phyloP scores from a whole-genome alignment of 2,113 vertebrate species.

The Terrapene triunguis region DNA sequence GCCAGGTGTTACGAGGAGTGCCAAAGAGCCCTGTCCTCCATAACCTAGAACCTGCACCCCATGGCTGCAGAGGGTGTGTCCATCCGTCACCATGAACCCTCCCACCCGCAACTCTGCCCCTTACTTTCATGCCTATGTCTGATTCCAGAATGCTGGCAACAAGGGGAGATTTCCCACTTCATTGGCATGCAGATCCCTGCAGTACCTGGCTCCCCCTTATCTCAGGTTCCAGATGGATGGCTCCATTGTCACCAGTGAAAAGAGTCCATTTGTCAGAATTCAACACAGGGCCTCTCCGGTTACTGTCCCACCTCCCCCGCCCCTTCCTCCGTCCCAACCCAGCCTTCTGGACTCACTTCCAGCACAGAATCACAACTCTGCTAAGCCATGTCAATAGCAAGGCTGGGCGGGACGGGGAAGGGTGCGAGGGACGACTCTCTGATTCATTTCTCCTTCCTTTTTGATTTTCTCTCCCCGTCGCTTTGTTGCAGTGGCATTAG shows the following conservation, averaged over 20 bases:
- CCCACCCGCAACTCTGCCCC: too few relatives aligned
- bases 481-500: background rate
- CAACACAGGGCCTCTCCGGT: constrained; percentile 4
- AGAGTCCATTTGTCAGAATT: constrained; percentile 67
- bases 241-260: constrained; percentile 49
- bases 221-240: constrained; percentile 63
- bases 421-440: background rate
- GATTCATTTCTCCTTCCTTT: background rate
- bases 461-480: background rate
- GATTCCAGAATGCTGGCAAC: background rate
- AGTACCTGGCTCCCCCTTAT: constrained; percentile 48
- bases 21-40: background rate
- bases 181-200: background rate
- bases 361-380: background rate
- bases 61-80: background rate
- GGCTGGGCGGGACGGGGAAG: fast-evolving
- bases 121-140: background rate
- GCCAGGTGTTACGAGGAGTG: background rate
- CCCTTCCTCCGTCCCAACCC: background rate
- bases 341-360: background rate
- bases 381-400: background rate
- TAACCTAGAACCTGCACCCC: background rate
- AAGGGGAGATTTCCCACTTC: background rate
- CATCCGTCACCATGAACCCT: background rate
- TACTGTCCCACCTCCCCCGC: background rate